A percentile compares a stretch with the other conserved stretches of the same genome.
Evolutionary conservation across 2,888 invertebrate species (phyloP).

Genomic region (Venusia cambrica): DNA sequence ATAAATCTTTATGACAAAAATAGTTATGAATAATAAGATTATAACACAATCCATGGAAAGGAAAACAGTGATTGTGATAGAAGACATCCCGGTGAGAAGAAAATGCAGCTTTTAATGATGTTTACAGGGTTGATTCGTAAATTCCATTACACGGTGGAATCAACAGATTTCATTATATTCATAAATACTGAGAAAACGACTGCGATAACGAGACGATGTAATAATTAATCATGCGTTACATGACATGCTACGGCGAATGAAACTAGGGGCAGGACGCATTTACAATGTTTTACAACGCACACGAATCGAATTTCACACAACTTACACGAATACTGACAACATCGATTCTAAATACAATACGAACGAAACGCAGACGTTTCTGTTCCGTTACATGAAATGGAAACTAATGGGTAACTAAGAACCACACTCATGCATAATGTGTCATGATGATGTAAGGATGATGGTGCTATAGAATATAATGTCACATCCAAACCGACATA

Average conservation of each 20-base stretch:
- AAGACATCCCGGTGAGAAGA: slow-evolving; percentile 31
- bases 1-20: slow-evolving; percentile 2
- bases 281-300: slow-evolving; percentile 23
- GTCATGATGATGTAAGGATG: slow-evolving; percentile 40
- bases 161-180: slow-evolving; percentile 5
- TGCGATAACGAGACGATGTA: slow-evolving; percentile 33
- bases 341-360: too few relatives aligned
- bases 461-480: slow-evolving; percentile 35
- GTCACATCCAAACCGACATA: slow-evolving; percentile 71
- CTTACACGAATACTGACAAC: slow-evolving; percentile 9
- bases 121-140: slow-evolving; percentile 34
- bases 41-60: slow-evolving; percentile 76
- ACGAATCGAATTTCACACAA: slow-evolving; percentile 4
- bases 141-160: slow-evolving; percentile 38
- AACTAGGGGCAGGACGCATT: slow-evolving; percentile 24
- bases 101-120: slow-evolving; percentile 19
- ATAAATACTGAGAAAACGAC: slow-evolving; percentile 8
- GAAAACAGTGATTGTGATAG: slow-evolving; percentile 46
- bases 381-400: too few relatives aligned
- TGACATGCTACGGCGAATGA: slow-evolving; percentile 52
- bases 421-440: slow-evolving; percentile 79
- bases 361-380: too few relatives aligned
- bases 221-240: slow-evolving; percentile 54
- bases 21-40: slow-evolving; percentile 8
- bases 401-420: slow-evolving; percentile 46